Base-by-base conservation (phyloP, 2,113 vertebrate species). In the Ciconia maguari region DNA sequence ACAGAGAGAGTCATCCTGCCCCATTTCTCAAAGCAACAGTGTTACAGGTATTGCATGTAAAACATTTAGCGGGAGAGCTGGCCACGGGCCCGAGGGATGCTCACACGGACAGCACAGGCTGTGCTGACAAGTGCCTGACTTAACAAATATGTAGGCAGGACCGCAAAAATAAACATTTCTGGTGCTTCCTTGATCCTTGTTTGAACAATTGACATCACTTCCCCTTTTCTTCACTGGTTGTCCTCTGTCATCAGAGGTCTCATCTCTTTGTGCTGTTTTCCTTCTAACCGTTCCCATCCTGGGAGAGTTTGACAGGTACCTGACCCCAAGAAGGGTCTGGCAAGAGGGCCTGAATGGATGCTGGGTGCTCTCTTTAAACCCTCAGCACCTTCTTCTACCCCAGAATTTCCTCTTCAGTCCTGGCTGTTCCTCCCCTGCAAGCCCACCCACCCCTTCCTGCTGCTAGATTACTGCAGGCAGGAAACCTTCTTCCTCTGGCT, bases 381-480 rank as follows among this genome's bases (percentile, higher is more conserved):
- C 34, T 88, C 69, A 36, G n/a, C 25, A 27, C 6, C 9, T 84
- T 74, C n/a, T 68, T 2, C 30, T 52, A 65, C 3, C 6, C 49
- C 18, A 30, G 8, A 21, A 15, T 57, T 79, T 82, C 38, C 14
- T 79, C 62, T 86, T 72, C 19, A 20, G 41, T 44, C 54, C 44
- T 80, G 41, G 8, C 27, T 80, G 49, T 10, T 72, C 38, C 42
- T 83, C 12, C 10, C 11, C 21, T 68, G 12, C 36, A 65, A 64
- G 42, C 11, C 26, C 62, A 44, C 20, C 13, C 1, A 0, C 10
- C 11, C 13, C 18, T 15, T 72, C 38, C 15, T 1, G 1, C 48
- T 38, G 22, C 24, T 60, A 16, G 42, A 10, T 49, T 36, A 16
- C 25, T 49, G 36, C 51, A 71, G 72, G 19, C 27, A 81, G 42